These are phyloP conservation scores for Zosterops borbonicus DNA, from an alignment of 2,113 vertebrate genomes.

Conservation along the genomic window DNA sequence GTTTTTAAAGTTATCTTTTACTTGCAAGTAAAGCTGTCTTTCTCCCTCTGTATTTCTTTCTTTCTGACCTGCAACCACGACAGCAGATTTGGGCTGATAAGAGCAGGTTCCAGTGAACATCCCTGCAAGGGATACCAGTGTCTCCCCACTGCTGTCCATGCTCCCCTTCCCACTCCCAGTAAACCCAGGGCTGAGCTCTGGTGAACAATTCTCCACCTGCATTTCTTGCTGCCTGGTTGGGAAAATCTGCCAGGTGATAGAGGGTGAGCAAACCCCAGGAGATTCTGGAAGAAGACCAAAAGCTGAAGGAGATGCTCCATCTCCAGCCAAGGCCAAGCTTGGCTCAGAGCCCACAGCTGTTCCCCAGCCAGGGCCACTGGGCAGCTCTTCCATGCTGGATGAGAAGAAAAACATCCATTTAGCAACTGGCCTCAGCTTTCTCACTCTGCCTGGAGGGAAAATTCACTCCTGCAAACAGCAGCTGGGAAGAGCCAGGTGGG, in stretches of 20 bases:
- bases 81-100: neutral
- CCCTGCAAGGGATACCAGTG: neutral
- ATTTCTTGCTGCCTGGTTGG: neutral
- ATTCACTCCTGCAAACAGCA: neutral
- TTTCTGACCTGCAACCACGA: neutral
- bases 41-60: neutral
- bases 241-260: neutral
- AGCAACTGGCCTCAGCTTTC: neutral
- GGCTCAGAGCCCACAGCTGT: neutral
- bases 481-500: neutral
- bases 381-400: accelerated
- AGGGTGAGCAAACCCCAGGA: accelerated
- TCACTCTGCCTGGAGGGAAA: neutral
- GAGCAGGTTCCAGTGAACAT: neutral
- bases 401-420: neutral
- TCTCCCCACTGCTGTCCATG: accelerated
- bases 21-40: neutral
- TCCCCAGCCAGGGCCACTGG: neutral
- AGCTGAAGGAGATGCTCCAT: neutral
- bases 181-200: neutral
- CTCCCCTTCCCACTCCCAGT: neutral
- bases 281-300: neutral
- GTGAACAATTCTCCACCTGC: neutral
- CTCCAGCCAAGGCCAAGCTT: neutral
- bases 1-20: neutral